Evolutionary conservation across 2,888 invertebrate species (phyloP), one percentile per base, ranked within the genome.

Genomic region (Scaptomyza caliginosa): DNA sequence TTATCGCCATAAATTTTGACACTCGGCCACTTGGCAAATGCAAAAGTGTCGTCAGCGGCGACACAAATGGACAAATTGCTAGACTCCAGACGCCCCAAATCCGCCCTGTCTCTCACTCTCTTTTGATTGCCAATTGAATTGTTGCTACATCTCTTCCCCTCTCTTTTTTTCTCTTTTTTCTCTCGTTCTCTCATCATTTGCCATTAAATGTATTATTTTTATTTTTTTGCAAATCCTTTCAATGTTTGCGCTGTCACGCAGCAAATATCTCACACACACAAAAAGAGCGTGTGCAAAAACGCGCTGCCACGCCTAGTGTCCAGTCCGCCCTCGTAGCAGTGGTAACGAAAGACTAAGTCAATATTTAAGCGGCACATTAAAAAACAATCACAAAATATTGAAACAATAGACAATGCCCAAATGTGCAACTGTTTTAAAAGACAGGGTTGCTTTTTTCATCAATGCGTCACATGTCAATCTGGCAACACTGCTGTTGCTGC

Each of bases 241-340:
- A 90, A 89, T 90, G 84, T 89, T 90, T 91, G 90, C 91, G 83
- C 59, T 81, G 89, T 83, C 90, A 90, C 91, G 90, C 84, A 88
- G 77, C 82, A 83, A 81, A 83, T 88, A 77, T 80, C 76, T 77
- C 81, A 77, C 65, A 52, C 28, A n/a, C 30, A 32, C 4, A 32
- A 7, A 8, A 1, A 7, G 26, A 26, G 26, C 19, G 39, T 19
- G 16, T 26, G 10, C 40, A 16, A 40, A 19, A 42, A 36, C 40
- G 13, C 17, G 23, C 38, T 50, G 58, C 40, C 68, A 30, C 50
- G 54, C 64, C 56, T 63, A 52, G 28, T 34, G 51, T 28, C 21
- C 40, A 32, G 24, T 26, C 68, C 43, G 28, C 40, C 34, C 10
- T 49, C 55, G 55, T 48, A 49, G 30, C 49, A n/a, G 67, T 39